phyloP scores from a whole-genome alignment of 2,888 invertebrate genomes.

The Phanerotoma sp. region DNA sequence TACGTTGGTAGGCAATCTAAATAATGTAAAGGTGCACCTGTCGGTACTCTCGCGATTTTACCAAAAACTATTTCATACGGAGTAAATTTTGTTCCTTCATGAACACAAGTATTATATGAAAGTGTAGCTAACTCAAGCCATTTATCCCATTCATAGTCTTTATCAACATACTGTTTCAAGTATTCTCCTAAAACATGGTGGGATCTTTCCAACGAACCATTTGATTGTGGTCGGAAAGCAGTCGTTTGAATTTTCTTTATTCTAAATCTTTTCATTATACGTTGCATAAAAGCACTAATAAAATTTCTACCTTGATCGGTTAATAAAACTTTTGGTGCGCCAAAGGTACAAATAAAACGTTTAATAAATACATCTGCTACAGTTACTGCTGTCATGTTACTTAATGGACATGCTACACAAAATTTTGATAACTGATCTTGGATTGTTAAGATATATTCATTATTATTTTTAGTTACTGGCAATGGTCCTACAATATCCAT shows the following conservation, averaged over 20 bases:
- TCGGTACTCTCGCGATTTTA: slow-evolving; percentile 7
- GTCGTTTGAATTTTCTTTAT: slow-evolving; percentile 30
- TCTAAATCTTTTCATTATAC: slow-evolving; percentile 28
- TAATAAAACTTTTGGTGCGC: slow-evolving; percentile 6
- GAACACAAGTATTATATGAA: no score
- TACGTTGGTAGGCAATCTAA: slow-evolving; percentile 17
- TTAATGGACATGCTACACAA: background rate
- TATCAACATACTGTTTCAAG: slow-evolving; percentile 24
- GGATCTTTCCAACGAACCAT: slow-evolving; percentile 30
- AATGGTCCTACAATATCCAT: slow-evolving; percentile 33
- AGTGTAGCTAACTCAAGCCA: slow-evolving; percentile 18
- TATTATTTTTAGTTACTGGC: slow-evolving; percentile 23
- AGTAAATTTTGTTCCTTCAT: slow-evolving; percentile 1
- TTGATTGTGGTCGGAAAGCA: slow-evolving; percentile 32
- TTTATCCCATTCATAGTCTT: slow-evolving; percentile 29
- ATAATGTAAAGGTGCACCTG: slow-evolving; percentile 1
- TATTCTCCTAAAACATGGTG: slow-evolving; percentile 29
- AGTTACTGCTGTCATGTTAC: background rate
- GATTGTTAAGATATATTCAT: slow-evolving; percentile 31
- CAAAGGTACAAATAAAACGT: slow-evolving; percentile 5
- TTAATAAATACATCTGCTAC: slow-evolving; percentile 9
- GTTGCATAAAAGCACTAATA: slow-evolving; percentile 27
- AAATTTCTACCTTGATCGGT: slow-evolving; percentile 19
- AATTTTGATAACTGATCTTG: slow-evolving; percentile 25
- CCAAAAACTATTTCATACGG: slow-evolving; percentile 20